Percentiles rank a stretch among this genome's conserved stretches.
Conservation (phyloP, 1,140 invertebrate species). For the Aphaenogaster rudis region DNA sequence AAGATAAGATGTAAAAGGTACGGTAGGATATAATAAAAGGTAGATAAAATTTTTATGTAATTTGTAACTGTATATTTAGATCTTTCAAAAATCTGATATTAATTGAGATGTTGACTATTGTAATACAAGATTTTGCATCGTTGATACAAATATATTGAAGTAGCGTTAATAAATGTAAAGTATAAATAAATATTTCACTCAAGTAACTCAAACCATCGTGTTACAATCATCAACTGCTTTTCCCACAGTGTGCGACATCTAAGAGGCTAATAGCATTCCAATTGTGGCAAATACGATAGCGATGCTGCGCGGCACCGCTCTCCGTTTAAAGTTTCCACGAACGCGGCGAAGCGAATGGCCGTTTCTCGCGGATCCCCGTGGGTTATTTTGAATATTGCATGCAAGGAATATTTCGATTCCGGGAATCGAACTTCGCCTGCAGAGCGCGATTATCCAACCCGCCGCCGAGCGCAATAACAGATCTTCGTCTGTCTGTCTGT, state of each 20-base stretch:
- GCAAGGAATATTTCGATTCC: constrained; percentile 74
- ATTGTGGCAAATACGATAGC: constrained; percentile 37
- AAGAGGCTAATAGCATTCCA: constrained; percentile 43
- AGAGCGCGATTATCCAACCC: constrained; percentile 67
- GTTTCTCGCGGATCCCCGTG: constrained; percentile 69
- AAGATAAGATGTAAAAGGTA: too few relatives aligned
- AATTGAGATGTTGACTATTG: too few relatives aligned
- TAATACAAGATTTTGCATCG: too few relatives aligned
- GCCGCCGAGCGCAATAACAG: constrained; percentile 63
- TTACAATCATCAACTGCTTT: not conserved
- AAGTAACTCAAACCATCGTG: not conserved
- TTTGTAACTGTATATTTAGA: too few relatives aligned
- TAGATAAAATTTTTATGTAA: too few relatives aligned
- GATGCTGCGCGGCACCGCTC: constrained; percentile 36
- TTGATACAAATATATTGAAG: too few relatives aligned
- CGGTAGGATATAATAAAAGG: too few relatives aligned
- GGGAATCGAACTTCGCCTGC: constrained; percentile 72
- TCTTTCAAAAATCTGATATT: too few relatives aligned
- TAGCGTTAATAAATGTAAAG: too few relatives aligned
- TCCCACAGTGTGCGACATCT: constrained; percentile 28
- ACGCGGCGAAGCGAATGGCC: constrained; percentile 47
- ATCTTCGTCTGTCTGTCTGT: constrained; percentile 46
- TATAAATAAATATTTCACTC: not conserved
- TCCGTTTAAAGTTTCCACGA: constrained; percentile 62
- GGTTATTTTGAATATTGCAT: constrained; percentile 79